A percentile compares a stretch with the other conserved stretches of the same genome.
These are phyloP conservation scores for Xyrichtys novacula DNA, from an alignment of 2,797 vertebrate genomes.

Conservation along the genomic window DNA sequence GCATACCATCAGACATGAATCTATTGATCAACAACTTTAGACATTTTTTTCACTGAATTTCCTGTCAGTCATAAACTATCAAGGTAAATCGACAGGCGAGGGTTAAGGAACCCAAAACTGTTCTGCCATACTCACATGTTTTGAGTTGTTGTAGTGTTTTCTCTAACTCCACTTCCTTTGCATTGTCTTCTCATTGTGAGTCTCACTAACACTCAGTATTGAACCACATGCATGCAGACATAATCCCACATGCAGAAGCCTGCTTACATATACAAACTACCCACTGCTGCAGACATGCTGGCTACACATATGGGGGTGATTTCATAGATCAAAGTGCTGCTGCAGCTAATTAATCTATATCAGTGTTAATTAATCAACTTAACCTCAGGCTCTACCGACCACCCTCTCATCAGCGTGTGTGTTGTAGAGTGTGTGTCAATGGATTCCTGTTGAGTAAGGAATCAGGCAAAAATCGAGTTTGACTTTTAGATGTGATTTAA, in stretches of 20 bases:
- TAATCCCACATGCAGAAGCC: conserved; percentile 12
- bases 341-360: conserved; percentile 82
- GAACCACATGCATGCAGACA: conserved; percentile 3
- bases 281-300: conserved; percentile 38
- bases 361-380: conserved; percentile 82
- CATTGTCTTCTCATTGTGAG: background rate
- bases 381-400: conserved; percentile 77
- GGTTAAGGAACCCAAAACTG: too few species aligned
- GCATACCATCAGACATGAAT: too few species aligned
- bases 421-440: conserved; percentile 14
- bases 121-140: too few species aligned
- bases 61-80: too few species aligned
- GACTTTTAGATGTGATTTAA: conserved; percentile 51
- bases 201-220: conserved; percentile 1
- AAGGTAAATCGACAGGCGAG: too few species aligned
- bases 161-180: background rate
- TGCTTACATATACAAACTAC: conserved; percentile 14
- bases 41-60: too few species aligned
- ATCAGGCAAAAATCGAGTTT: conserved; percentile 43
- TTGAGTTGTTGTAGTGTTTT: background rate
- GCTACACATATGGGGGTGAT: conserved; percentile 75
- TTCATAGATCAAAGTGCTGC: conserved; percentile 77
- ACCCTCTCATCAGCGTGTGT: conserved; percentile 61
- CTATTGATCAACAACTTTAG: too few species aligned
- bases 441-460: conserved; percentile 45